Conservation (phyloP, 2,797 vertebrate species). For the Ptychadena robeensis region DNA sequence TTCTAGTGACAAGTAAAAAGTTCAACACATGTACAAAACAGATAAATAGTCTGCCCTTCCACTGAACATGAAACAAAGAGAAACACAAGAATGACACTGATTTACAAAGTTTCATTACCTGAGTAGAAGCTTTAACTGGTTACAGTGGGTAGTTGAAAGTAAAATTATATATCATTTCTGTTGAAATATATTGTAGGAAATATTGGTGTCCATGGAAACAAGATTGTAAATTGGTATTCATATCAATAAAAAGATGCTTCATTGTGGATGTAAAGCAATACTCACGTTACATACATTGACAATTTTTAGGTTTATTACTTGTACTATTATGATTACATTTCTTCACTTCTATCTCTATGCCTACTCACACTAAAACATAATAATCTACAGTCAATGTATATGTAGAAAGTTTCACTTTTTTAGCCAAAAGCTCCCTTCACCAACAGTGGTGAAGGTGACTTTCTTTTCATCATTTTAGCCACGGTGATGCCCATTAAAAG, state of each 20-base stretch:
- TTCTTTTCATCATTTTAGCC: too few species aligned
- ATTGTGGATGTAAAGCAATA: background rate
- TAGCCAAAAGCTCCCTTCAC: too few species aligned
- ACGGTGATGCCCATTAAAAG: too few species aligned
- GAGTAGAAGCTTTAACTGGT: background rate
- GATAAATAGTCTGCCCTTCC: conserved; percentile 67
- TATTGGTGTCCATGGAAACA: background rate
- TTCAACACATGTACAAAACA: conserved; percentile 79
- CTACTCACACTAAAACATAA: too few species aligned
- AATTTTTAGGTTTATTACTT: too few species aligned
- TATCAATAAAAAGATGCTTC: background rate
- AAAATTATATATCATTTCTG: background rate
- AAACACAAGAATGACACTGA: background rate
- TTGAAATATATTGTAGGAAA: background rate
- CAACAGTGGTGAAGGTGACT: too few species aligned
- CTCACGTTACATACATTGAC: background rate
- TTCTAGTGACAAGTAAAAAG: conserved; percentile 79
- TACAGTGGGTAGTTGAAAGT: background rate
- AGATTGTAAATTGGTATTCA: background rate
- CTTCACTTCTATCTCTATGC: too few species aligned
- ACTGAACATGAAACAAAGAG: background rate
- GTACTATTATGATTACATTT: too few species aligned
- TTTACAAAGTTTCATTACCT: background rate
- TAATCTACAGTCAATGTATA: too few species aligned
- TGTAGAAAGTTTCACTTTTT: too few species aligned